A percentile compares a stretch with the other conserved stretches of the same genome.
These are phyloP conservation scores for Palaemon carinicauda DNA, from an alignment of 1,140 invertebrate species.

Conservation along the genomic window DNA sequence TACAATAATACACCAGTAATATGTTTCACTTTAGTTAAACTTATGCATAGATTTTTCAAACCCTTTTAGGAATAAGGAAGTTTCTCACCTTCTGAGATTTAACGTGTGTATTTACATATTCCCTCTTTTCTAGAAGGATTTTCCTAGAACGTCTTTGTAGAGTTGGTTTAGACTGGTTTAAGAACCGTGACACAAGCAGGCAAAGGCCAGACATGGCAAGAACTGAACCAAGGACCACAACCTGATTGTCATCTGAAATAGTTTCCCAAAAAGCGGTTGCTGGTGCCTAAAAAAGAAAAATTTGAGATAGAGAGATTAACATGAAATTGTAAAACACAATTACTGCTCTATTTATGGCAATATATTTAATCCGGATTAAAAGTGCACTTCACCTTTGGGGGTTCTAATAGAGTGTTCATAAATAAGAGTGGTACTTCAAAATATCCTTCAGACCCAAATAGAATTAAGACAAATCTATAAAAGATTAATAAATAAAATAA, in stretches of 20 bases:
- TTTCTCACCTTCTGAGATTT: constrained; percentile 67
- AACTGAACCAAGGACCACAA: constrained; percentile 62
- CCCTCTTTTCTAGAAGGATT: constrained; percentile 65
- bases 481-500: too few relatives aligned
- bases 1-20: too few relatives aligned
- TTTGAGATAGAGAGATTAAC: background rate
- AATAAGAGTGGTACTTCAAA: too few relatives aligned
- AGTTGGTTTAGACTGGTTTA: constrained; percentile 65
- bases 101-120: constrained; percentile 67
- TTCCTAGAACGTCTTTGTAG: constrained; percentile 67
- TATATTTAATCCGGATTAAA: too few relatives aligned
- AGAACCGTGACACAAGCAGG: constrained; percentile 65
- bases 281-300: constrained; percentile 45
- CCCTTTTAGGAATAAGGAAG: background rate
- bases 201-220: constrained; percentile 64
- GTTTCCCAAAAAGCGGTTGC: constrained; percentile 62
- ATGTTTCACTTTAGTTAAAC: too few relatives aligned
- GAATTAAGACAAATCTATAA: too few relatives aligned
- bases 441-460: too few relatives aligned
- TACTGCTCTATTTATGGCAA: too few relatives aligned
- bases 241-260: constrained; percentile 64
- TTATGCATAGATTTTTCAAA: too few relatives aligned
- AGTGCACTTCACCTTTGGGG: too few relatives aligned
- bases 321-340: too few relatives aligned
- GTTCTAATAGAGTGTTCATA: too few relatives aligned